phyloP scores from a whole-genome alignment of 2,113 vertebrate species.

The Paracanthobrama guichenoti region DNA sequence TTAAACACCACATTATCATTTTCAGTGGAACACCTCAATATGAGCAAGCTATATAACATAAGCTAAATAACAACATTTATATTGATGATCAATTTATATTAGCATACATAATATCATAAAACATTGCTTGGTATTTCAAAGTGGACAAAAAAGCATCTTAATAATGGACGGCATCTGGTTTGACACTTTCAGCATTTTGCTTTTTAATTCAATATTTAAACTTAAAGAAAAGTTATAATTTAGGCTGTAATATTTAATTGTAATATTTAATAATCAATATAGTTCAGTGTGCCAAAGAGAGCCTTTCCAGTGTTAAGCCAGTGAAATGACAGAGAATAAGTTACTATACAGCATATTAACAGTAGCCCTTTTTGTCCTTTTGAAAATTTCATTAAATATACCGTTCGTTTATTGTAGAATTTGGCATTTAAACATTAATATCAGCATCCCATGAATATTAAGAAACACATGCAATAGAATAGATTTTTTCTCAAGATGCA shows the following conservation, averaged over 20 bases:
- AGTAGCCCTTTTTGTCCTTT: constrained; percentile 32
- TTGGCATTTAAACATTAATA: not conserved
- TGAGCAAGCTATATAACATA: constrained; percentile 16
- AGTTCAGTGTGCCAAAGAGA: not conserved
- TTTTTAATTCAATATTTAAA: not conserved
- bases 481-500: constrained; percentile 8
- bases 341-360: not conserved
- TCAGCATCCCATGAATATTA: not conserved
- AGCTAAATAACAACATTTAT: constrained; percentile 10
- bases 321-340: not conserved
- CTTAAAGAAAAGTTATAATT: not conserved
- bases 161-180: not conserved
- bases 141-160: constrained; percentile 43
- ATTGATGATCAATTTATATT: not conserved
- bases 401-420: not conserved
- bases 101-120: constrained; percentile 3
- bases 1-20: not conserved
- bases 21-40: constrained; percentile 16
- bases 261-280: not conserved
- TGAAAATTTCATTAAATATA: constrained; percentile 13
- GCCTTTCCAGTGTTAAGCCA: constrained; percentile 16
- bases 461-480: not conserved
- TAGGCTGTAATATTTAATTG: not conserved
- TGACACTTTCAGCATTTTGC: not conserved
- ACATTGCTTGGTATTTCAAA: constrained; percentile 28